Conservation (phyloP, 1,140 invertebrate genomes). For the Sminthurides bifidus region DNA sequence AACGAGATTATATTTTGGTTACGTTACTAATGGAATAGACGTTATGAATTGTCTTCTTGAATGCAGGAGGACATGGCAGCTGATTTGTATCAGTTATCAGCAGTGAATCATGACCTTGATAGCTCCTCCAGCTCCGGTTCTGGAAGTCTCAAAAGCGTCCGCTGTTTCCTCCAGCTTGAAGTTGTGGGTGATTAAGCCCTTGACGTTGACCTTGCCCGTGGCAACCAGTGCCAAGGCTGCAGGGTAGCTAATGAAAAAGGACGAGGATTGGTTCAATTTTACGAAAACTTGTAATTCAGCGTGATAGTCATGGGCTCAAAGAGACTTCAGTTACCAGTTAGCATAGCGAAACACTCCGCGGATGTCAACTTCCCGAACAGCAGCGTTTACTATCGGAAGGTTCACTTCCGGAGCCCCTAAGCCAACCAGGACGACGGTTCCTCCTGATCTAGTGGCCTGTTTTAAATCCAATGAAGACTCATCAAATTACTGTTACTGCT, state of each 20-base stretch:
- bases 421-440: constrained; percentile 70
- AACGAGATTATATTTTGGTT: too few relatives aligned
- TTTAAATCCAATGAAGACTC: background rate
- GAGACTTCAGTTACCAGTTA: constrained; percentile 82
- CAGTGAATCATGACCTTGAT: constrained; percentile 91
- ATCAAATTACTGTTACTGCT: background rate
- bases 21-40: too few relatives aligned
- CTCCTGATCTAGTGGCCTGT: constrained; percentile 70
- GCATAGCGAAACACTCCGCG: constrained; percentile 82
- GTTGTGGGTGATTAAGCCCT: constrained; percentile 79
- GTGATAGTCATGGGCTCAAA: too few relatives aligned
- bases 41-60: too few relatives aligned
- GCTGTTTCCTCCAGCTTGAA: constrained; percentile 70
- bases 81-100: too few relatives aligned
- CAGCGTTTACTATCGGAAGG: constrained; percentile 66
- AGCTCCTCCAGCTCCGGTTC: constrained; percentile 52
- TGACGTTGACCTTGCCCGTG: constrained; percentile 69
- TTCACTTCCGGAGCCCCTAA: constrained; percentile 64
- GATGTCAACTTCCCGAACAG: constrained; percentile 77
- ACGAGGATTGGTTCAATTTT: too few relatives aligned
- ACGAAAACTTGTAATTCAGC: too few relatives aligned
- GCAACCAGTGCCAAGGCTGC: constrained; percentile 72
- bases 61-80: too few relatives aligned
- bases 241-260: constrained; percentile 52
- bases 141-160: constrained; percentile 75